Conservation (phyloP, 2,888 invertebrate genomes). For the Campoplex capitator region DNA sequence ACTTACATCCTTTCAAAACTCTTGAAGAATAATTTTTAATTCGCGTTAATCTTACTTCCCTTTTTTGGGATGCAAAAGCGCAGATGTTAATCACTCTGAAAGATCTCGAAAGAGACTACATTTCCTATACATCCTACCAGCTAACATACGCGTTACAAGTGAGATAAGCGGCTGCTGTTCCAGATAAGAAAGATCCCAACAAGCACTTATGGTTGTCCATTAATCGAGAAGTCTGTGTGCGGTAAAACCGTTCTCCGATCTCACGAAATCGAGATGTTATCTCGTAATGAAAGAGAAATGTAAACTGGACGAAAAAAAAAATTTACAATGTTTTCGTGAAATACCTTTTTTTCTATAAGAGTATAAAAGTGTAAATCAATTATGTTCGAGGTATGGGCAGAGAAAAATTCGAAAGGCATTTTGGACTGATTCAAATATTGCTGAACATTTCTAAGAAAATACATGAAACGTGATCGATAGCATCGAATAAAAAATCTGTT, state of each 20-base stretch:
- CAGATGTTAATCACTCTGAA: conserved; percentile 42
- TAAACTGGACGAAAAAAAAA: conserved; percentile 5
- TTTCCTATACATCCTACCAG: conserved; percentile 38
- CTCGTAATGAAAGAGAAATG: conserved; percentile 8
- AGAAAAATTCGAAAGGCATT: too few relatives aligned
- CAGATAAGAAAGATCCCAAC: conserved; percentile 48
- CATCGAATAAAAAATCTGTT: neutral
- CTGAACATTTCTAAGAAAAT: neutral
- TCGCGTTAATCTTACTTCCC: neutral
- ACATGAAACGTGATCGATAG: neutral
- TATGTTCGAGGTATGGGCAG: too few relatives aligned
- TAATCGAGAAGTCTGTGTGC: conserved; percentile 39
- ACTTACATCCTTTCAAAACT: conserved; percentile 6
- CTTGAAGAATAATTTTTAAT: neutral
- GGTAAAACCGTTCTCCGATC: conserved; percentile 41
- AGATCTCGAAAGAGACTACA: conserved; percentile 38
- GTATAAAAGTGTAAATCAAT: too few relatives aligned
- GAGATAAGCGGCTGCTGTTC: conserved; percentile 61
- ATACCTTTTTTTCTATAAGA: neutral
- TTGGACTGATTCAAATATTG: too few relatives aligned
- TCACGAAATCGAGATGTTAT: conserved; percentile 56
- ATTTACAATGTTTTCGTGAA: neutral
- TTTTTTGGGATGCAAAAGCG: conserved; percentile 12
- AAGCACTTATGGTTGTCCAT: conserved; percentile 54
- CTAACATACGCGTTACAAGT: conserved; percentile 55